These are phyloP conservation scores for Tanytarsus gracilentus DNA, from an alignment of 2,888 invertebrate genomes.

Conservation along the genomic window DNA sequence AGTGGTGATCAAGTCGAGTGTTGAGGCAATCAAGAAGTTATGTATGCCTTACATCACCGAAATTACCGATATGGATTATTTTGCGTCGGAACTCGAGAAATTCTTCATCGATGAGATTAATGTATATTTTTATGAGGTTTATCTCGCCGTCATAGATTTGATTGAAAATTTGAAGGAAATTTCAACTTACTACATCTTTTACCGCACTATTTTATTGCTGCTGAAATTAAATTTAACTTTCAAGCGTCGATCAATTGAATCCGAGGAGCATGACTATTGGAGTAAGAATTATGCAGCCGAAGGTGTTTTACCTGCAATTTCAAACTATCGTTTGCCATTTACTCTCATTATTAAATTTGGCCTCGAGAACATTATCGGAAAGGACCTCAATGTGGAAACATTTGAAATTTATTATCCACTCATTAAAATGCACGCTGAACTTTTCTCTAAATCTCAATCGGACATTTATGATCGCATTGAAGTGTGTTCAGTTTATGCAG, in stretches of 20 bases:
- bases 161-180: slow-evolving; percentile 37
- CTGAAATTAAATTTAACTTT: slow-evolving; percentile 41
- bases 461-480: slow-evolving; percentile 33
- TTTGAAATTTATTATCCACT: slow-evolving; percentile 43
- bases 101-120: slow-evolving; percentile 32
- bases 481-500: slow-evolving; percentile 37
- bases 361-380: slow-evolving; percentile 35
- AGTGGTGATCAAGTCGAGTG: slow-evolving; percentile 37
- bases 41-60: slow-evolving; percentile 41
- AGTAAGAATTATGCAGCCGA: slow-evolving; percentile 37
- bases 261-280: slow-evolving; percentile 42
- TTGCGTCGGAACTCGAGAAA: slow-evolving; percentile 34
- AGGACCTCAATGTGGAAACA: slow-evolving; percentile 41
- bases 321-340: slow-evolving; percentile 43
- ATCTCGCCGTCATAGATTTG: slow-evolving; percentile 41
- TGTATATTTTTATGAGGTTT: slow-evolving; percentile 43
- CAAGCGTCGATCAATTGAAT: slow-evolving; percentile 34
- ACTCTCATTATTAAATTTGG: slow-evolving; percentile 39
- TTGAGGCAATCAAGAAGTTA: slow-evolving; percentile 36
- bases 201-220: slow-evolving; percentile 40
- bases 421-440: slow-evolving; percentile 38
- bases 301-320: slow-evolving; percentile 40
- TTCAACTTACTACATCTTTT: slow-evolving; percentile 39
- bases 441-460: slow-evolving; percentile 29
- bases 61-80: slow-evolving; percentile 38